Conservation (phyloP, 2,113 vertebrate species). For the Bambusicola thoracicus region DNA sequence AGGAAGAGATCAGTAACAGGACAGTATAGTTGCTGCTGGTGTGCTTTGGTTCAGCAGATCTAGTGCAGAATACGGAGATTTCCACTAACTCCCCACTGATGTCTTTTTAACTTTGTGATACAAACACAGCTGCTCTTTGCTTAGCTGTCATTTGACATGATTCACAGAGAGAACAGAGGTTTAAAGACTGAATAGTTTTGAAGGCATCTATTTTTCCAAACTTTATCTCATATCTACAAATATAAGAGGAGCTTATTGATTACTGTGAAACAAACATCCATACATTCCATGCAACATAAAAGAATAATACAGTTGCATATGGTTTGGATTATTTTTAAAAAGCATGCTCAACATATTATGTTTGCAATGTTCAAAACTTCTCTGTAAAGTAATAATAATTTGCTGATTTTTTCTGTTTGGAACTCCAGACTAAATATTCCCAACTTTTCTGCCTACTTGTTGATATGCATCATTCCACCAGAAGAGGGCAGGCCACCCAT, state of each 20-base stretch:
- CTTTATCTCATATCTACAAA: background rate
- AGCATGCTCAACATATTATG: background rate
- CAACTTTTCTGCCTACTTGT: background rate
- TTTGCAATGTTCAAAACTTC: background rate
- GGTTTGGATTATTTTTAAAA: background rate
- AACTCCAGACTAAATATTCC: background rate
- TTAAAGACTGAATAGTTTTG: background rate
- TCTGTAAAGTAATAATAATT: background rate
- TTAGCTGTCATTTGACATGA: background rate
- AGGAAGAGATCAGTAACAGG: background rate
- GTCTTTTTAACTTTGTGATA: background rate
- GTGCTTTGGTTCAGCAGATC: background rate
- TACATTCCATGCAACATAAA: background rate
- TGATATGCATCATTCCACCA: background rate
- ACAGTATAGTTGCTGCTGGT: background rate
- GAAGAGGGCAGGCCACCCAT: constrained; percentile 38
- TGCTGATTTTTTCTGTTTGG: background rate
- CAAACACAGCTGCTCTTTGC: background rate
- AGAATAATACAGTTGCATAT: background rate
- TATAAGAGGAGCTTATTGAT: background rate
- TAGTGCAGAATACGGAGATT: background rate
- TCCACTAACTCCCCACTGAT: background rate
- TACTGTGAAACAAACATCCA: background rate
- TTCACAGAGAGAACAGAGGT: background rate
- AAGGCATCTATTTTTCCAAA: background rate